Evolutionary conservation across 1,140 invertebrate genomes (phyloP), one percentile per base, ranked within the genome.

Genomic region (Callitettix versicolor): DNA sequence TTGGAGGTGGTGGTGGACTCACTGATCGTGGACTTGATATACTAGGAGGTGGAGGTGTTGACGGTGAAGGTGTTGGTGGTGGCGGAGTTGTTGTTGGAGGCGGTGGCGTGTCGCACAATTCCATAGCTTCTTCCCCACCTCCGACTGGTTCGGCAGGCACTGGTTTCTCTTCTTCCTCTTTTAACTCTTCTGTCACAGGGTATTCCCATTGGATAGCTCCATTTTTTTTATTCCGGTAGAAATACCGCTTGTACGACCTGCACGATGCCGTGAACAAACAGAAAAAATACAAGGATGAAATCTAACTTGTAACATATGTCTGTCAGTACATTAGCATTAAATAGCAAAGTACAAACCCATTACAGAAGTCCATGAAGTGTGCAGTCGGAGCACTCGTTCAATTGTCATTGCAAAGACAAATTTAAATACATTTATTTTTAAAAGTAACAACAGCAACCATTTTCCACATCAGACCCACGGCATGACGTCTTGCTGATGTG

Each of bases 161-260:
- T 12, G 33, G 17, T 6, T 54, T 43, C 18, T n/a, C 43, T 14
- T 18, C 42, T n/a, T 54, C 40, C 26, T 44, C 51, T 17, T 56
- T 52, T 36, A 26, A 12, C 11, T 20, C 51, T n/a, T 38, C n/a
- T 7, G 34, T 36, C 14, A 77, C 73, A 1, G 83, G 83, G 69
- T 81, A 84, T 53, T 79, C 79, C 81, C 82, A 84, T 62, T 81
- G 80, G 22, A 76, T 75, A 26, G 75, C 73, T 9, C 76, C 77
- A 21, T 72, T 79, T 34, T 61, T 63, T 52, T 71, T 65, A 67
- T 84, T 79, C 62, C 73, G 75, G 70, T 85, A 85, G 71, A 74
- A 82, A 70, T 85, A 85, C 56, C 80, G 73, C 67, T 80, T 83
- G 74, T 80, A 76, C 59, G 71, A 72, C 68, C 81, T 85, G 76